Base-by-base conservation (phyloP, 2,797 vertebrate genomes). In the Bufotes viridis region DNA sequence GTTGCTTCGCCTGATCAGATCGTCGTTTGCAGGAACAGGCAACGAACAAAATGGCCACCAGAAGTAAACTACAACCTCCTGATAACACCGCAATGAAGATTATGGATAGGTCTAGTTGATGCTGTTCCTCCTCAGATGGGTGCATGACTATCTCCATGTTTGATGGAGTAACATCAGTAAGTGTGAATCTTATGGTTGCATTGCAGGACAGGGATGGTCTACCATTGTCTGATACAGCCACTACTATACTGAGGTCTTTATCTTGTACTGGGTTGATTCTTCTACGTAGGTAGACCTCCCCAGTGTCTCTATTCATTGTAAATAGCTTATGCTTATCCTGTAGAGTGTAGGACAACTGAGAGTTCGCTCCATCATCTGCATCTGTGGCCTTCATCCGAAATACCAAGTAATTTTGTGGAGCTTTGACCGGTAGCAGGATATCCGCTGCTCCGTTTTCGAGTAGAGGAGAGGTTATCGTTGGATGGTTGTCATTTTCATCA, bases 401-500 rank as follows among this genome's bases (percentile, higher is more conserved):
- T 26, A 94, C 93, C 1, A 95, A 88, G 85, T 93, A 95, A 10
- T 94, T 94, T 0, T 91, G 34, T 0, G 93, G 94, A 0, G 92
- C 92, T 0, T 91, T 91, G 17, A 87, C 75, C 2, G 94, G 93
- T 87, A 95, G 70, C 2, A 91, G 89, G 12, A 96, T 76, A 0
- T 94, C 94, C 1, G 92, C 93, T 0, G 93, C 93, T 82, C 93
- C 91, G 3, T 93, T 95, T 9, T 90, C 75, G 0, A 96, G 91
- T 7, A 92, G 53, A 0, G 93, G 95, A 58, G 91, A 92, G 8
- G 92, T 94, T 88, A 96, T 94, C 78, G 85, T 87, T 0, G 94
- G 94, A 1, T 70, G 84, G 89, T 95, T 96, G 91, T 96, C 93
- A 1, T 96, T 96, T 90, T 94, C 93, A 85, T 96, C 95, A 12